A percentile compares a stretch with the other conserved stretches of the same genome.
These are phyloP conservation scores for Caradrina kadenii DNA, from an alignment of 2,888 invertebrate genomes.

Conservation along the genomic window DNA sequence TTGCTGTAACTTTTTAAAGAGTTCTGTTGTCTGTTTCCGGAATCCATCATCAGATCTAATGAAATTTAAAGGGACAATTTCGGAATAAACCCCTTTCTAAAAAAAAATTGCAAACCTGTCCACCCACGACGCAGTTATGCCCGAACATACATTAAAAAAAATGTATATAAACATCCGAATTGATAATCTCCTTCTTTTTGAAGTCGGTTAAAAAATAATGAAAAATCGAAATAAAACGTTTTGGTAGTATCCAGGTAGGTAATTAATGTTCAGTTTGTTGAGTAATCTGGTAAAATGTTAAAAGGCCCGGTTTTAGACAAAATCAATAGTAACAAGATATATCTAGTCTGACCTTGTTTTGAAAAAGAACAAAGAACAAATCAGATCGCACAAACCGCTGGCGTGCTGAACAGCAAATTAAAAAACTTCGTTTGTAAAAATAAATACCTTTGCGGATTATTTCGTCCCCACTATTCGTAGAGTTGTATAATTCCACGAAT, in stretches of 20 bases:
- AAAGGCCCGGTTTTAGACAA: background rate
- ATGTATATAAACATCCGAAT: no score
- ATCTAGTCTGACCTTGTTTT: slow-evolving; percentile 28
- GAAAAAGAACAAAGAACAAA: slow-evolving; percentile 54
- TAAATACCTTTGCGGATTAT: slow-evolving; percentile 57
- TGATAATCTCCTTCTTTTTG: no score
- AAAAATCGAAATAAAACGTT: background rate
- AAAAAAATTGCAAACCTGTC: no score
- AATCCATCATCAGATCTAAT: no score
- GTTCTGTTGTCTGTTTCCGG: no score
- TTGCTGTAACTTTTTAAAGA: no score
- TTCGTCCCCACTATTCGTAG: slow-evolving; percentile 36
- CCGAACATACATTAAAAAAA: no score
- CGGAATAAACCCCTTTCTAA: no score
- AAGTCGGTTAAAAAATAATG: background rate
- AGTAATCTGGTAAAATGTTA: background rate
- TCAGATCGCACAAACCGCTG: slow-evolving; percentile 36
- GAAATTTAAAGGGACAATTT: no score
- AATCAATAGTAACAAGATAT: slow-evolving; percentile 26
- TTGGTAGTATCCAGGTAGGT: background rate
- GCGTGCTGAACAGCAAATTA: slow-evolving; percentile 50
- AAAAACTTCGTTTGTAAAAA: slow-evolving; percentile 55
- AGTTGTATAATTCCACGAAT: slow-evolving; percentile 20
- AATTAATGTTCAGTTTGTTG: background rate
- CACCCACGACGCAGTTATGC: no score